phyloP scores from a whole-genome alignment of 2,797 vertebrate genomes.

The Eutrigla gurnardus region DNA sequence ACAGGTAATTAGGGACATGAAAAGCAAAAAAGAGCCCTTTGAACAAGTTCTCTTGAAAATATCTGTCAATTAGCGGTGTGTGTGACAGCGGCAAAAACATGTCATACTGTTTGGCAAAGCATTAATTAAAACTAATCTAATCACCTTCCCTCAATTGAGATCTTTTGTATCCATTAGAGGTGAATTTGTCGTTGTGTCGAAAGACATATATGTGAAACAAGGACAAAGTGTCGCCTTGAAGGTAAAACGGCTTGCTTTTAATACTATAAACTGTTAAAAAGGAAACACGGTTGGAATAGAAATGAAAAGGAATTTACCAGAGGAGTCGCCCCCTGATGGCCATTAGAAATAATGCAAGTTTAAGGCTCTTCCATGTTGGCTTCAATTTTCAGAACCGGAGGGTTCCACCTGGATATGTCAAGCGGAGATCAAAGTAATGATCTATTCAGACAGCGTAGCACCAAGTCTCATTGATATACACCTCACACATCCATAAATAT shows the following conservation, averaged over 20 bases:
- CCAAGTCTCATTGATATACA: conserved; percentile 62
- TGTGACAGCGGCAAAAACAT: conserved; percentile 18
- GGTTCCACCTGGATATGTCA: conserved; percentile 24
- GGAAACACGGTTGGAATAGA: conserved; percentile 21
- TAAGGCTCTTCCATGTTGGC: too few relatives aligned
- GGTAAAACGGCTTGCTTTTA: conserved; percentile 58
- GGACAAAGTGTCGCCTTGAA: conserved; percentile 55
- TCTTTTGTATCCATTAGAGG: conserved; percentile 32
- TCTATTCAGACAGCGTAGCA: conserved; percentile 55
- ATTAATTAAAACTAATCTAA: conserved; percentile 46
- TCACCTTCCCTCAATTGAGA: conserved; percentile 24
- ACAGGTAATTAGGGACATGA: conserved; percentile 64
- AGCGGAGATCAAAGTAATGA: conserved; percentile 41
- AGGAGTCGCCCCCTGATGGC: too few relatives aligned
- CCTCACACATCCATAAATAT: conserved; percentile 68
- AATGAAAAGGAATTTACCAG: too few relatives aligned
- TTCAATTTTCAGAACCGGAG: neutral
- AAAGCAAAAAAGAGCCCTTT: conserved; percentile 39
- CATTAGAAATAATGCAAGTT: too few relatives aligned
- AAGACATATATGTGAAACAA: conserved; percentile 39
- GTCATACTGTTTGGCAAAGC: conserved; percentile 31
- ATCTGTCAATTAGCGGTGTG: conserved; percentile 41
- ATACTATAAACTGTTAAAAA: conserved; percentile 59
- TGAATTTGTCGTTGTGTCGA: conserved; percentile 25
- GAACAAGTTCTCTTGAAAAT: conserved; percentile 35